Percentiles rank a stretch among this genome's conserved stretches.
Evolutionary conservation across 2,888 invertebrate species (phyloP).

Genomic region (Entomobrya proxima): DNA sequence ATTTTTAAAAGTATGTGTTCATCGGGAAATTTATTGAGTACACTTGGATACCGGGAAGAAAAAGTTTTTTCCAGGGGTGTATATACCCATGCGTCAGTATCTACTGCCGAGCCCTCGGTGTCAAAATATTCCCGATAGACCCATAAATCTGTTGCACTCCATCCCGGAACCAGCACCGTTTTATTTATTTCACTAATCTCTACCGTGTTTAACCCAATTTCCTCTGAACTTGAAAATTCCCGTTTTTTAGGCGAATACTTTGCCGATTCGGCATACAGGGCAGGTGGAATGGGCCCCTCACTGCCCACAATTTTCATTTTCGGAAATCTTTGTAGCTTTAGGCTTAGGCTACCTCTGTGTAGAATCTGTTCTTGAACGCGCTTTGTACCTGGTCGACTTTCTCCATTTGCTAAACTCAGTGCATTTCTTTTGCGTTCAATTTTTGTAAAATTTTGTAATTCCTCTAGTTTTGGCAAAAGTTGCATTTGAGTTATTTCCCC

Average conservation of each 20-base stretch:
- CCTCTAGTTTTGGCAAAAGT: not conserved
- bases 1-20: too few species aligned
- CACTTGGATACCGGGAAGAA: too few species aligned
- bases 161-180: not conserved
- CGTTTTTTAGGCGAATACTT: not conserved
- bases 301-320: not conserved
- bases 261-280: not conserved
- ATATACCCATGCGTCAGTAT: not conserved
- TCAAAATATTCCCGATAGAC: constrained; percentile 17
- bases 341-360: not conserved
- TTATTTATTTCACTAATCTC: not conserved
- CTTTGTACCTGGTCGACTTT: not conserved
- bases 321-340: not conserved
- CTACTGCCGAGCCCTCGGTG: not conserved
- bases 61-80: too few species aligned
- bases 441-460: not conserved
- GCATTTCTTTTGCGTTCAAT: not conserved
- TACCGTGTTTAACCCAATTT: not conserved
- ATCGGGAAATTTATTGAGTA: too few species aligned
- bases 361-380: not conserved
- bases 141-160: not conserved
- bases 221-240: not conserved
- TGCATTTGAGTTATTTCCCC: constrained; percentile 15
- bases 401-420: not conserved
- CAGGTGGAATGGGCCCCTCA: not conserved